phyloP scores from a whole-genome alignment of 2,797 vertebrate genomes.

The Danio albolineatus region DNA sequence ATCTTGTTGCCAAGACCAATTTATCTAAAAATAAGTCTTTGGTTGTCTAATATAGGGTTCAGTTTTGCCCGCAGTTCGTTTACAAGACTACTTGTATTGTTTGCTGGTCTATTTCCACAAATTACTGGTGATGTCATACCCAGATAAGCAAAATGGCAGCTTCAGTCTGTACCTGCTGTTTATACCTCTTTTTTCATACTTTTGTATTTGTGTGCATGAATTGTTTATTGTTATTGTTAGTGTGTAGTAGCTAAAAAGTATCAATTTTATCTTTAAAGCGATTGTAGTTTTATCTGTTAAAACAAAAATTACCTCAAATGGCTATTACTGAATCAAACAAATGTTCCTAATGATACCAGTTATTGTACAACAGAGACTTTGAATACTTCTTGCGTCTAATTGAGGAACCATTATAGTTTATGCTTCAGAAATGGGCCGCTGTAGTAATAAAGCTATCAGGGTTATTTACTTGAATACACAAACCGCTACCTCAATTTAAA shows the following conservation, averaged over 20 bases:
- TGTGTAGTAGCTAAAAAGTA: conserved; percentile 38
- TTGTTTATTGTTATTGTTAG: conserved; percentile 32
- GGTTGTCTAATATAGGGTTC: neutral
- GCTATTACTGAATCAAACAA: conserved; percentile 32
- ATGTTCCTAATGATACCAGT: conserved; percentile 47
- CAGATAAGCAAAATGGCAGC: conserved; percentile 9
- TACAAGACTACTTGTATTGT: neutral
- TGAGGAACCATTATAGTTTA: conserved; percentile 40
- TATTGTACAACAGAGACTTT: conserved; percentile 40
- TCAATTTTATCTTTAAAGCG: conserved; percentile 34
- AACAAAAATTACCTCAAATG: conserved; percentile 50
- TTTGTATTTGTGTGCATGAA: conserved; percentile 37
- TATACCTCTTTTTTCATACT: conserved; percentile 32
- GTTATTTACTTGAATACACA: conserved; percentile 62
- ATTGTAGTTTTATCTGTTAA: conserved; percentile 46
- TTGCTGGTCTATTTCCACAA: neutral
- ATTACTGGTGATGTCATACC: neutral
- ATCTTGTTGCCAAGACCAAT: no score
- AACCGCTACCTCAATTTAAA: conserved; percentile 63
- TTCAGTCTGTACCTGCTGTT: neutral
- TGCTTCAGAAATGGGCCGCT: conserved; percentile 42
- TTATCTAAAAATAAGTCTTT: neutral
- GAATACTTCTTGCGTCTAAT: conserved; percentile 43
- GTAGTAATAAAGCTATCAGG: conserved; percentile 41
- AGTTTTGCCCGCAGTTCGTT: neutral